A percentile compares a stretch with the other conserved stretches of the same genome.
phyloP scores from a whole-genome alignment of 2,888 invertebrate species.

The Pristionchus maxplancki region DNA sequence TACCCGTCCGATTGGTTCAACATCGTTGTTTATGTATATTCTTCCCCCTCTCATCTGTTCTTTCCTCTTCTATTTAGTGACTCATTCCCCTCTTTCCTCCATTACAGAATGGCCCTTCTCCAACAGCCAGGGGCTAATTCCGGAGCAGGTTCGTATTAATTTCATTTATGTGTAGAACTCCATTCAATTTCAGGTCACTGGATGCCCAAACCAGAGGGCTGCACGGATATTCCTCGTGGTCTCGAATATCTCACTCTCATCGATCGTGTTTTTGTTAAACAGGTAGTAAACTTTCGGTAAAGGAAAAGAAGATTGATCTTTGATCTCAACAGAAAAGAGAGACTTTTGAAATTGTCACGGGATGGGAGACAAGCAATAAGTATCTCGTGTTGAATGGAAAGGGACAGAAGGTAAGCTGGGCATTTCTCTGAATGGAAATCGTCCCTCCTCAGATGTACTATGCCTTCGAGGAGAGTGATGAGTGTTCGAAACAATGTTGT shows the following conservation, averaged over 20 bases:
- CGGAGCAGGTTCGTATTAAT: background rate
- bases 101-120: background rate
- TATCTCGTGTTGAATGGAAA: slow-evolving; percentile 64
- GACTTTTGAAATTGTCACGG: slow-evolving; percentile 61
- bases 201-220: background rate
- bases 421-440: background rate
- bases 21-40: too few species aligned
- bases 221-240: background rate
- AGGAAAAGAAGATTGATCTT: background rate
- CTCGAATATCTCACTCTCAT: slow-evolving; percentile 21
- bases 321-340: slow-evolving; percentile 57
- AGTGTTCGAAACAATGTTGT: slow-evolving; percentile 71
- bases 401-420: slow-evolving; percentile 57
- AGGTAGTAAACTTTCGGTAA: too few species aligned
- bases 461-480: slow-evolving; percentile 78
- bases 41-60: background rate
- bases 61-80: background rate
- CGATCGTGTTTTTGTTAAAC: background rate
- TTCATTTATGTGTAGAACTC: background rate
- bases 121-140: background rate
- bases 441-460: slow-evolving; percentile 58
- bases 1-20: too few species aligned
- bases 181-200: background rate
- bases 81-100: background rate
- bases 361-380: slow-evolving; percentile 66